A percentile compares a stretch with the other conserved stretches of the same genome.
phyloP scores from a whole-genome alignment of 2,113 vertebrate species.

The Marmota flaviventris region DNA sequence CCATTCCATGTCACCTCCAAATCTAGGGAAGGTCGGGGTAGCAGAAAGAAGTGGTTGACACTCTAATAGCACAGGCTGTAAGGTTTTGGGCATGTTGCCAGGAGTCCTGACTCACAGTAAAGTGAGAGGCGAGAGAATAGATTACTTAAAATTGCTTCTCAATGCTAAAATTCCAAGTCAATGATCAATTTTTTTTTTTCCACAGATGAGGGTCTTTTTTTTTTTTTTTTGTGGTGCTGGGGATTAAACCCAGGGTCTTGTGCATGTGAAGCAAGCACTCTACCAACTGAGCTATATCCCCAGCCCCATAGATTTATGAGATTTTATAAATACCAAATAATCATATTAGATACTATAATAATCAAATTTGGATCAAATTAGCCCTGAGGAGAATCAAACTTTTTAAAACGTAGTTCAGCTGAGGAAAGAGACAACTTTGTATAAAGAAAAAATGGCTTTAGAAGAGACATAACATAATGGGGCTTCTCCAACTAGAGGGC shows the following conservation, averaged over 20 bases:
- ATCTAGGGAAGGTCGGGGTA: neutral
- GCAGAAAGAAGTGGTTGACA: neutral
- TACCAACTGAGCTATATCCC: no score
- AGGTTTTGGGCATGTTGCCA: neutral
- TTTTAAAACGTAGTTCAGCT: neutral
- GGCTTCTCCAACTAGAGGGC: neutral
- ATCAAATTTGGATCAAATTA: slow-evolving; percentile 24
- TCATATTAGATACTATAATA: neutral
- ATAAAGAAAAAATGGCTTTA: slow-evolving; percentile 46
- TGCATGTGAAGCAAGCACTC: no score
- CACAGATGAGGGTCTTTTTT: no score
- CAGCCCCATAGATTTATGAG: neutral
- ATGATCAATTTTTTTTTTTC: neutral
- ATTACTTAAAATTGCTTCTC: neutral
- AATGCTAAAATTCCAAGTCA: slow-evolving; percentile 15
- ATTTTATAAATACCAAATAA: slow-evolving; percentile 23
- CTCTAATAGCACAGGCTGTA: neutral
- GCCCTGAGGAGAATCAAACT: neutral
- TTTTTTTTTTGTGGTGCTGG: no score
- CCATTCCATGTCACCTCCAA: neutral
- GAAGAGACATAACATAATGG: neutral
- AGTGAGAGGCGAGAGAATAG: neutral
- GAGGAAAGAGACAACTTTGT: neutral
- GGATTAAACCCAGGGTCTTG: no score
- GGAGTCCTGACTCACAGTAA: neutral